Evolutionary conservation across 2,888 invertebrate genomes (phyloP), one percentile per base, ranked within the genome.

Genomic region (Microplitis manilae): DNA sequence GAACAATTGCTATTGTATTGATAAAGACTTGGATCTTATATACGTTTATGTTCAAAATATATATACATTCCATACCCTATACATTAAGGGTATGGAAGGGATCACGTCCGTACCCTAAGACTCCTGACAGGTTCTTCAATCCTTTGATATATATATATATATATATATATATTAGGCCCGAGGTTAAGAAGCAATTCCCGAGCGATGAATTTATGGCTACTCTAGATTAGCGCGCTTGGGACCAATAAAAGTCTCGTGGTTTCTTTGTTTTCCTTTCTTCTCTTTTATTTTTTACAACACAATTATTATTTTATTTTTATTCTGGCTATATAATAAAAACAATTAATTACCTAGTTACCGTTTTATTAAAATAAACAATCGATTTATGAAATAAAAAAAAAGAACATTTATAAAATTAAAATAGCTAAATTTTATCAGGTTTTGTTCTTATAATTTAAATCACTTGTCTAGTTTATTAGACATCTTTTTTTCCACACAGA

Each of bases 171-270:
- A 20, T 20, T 30, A 76, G 76, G 79, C 82, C 78, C 74, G 77
- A 84, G 84, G 84, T 87, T 86, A 86, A 86, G 86, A 85, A 85
- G 85, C 84, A 86, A 87, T 87, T 85, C 84, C 83, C 83, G 75
- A 67, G 76, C 83, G 86, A 86, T 86, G 85, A 87, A 87, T 87
- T 87, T 86, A 87, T 86, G 84, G 85, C 76, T 85, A 81, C 79
- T 82, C 77, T 80, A 83, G 84, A 86, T 87, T 87, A 87, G 86
- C 86, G 84, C 84, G 81, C 79, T 77, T 80, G 78, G 77, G 75
- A 79, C 84, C 84, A 85, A 86, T 87, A 87, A 87, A 87, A 87
- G 86, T 85, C 86, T 80, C 81, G 80, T 78, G 70, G 71, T 77
- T 78, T 80, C 76, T 78, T 80, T 80, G 61, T 75, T 76, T 76